phyloP scores from a whole-genome alignment of 92 coral and sea anemone genomes.

The Paramuricea clavata region DNA sequence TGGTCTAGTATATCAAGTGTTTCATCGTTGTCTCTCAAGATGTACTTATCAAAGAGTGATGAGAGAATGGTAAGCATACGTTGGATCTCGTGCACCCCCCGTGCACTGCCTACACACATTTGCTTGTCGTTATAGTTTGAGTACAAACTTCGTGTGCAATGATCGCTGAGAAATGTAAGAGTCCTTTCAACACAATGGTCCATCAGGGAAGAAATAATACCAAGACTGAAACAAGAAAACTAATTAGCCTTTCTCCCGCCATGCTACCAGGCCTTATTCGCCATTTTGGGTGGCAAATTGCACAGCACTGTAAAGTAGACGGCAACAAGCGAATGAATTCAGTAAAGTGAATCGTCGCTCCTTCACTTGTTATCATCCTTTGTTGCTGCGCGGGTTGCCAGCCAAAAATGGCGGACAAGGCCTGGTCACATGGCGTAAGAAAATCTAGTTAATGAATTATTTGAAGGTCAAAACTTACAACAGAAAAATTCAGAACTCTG shows the following conservation, averaged over 20 bases:
- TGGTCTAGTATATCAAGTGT: conserved; percentile 66
- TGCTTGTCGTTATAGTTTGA: conserved; percentile 67
- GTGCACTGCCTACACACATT: conserved; percentile 73
- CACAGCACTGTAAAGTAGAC: no score
- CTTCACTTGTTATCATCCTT: no score
- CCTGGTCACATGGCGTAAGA: no score
- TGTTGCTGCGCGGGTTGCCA: no score
- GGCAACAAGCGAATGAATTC: no score
- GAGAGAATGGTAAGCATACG: conserved; percentile 83
- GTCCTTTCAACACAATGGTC: conserved; percentile 88
- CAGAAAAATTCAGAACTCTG: not conserved
- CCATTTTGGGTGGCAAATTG: no score
- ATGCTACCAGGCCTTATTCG: not conserved
- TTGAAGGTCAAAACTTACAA: not conserved
- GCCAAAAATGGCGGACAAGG: no score
- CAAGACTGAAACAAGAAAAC: conserved; percentile 72
- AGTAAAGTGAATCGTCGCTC: no score
- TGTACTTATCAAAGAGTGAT: conserved; percentile 91
- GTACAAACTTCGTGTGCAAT: conserved; percentile 77
- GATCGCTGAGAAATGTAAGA: conserved; percentile 74
- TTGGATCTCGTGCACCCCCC: conserved; percentile 86
- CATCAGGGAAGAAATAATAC: conserved; percentile 87
- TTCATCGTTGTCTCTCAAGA: conserved; percentile 90
- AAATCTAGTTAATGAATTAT: no score
- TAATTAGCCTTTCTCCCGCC: no score